phyloP scores from a whole-genome alignment of 2,797 vertebrate species.

The Gymnodraco acuticeps region DNA sequence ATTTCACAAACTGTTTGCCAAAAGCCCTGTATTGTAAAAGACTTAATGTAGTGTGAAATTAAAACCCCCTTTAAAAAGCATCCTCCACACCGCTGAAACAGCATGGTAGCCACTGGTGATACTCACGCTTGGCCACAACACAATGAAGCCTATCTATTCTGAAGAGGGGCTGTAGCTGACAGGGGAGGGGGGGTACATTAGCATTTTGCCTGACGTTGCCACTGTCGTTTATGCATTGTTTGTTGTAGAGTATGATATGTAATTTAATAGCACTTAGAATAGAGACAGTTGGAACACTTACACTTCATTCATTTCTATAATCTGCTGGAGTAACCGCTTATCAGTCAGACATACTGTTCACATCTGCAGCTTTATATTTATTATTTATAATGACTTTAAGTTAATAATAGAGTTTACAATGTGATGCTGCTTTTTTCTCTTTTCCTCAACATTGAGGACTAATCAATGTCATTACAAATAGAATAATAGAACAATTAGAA shows the following conservation, averaged over 20 bases:
- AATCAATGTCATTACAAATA: too few relatives aligned
- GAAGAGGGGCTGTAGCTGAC: conserved; percentile 58
- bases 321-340: too few relatives aligned
- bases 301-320: too few relatives aligned
- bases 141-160: conserved; percentile 73
- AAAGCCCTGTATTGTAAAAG: conserved; percentile 75
- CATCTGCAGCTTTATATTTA: too few relatives aligned
- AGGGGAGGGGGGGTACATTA: conserved; percentile 32
- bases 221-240: conserved; percentile 7
- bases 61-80: conserved; percentile 71
- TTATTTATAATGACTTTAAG: too few relatives aligned
- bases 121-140: conserved; percentile 75
- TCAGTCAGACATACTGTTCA: too few relatives aligned
- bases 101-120: conserved; percentile 70
- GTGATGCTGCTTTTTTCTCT: too few relatives aligned
- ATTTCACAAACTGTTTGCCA: conserved; percentile 73
- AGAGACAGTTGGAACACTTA: too few relatives aligned
- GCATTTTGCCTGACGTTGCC: conserved; percentile 1
- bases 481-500: too few relatives aligned
- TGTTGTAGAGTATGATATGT: not conserved
- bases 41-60: conserved; percentile 84
- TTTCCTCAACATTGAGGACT: too few relatives aligned
- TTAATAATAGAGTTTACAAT: too few relatives aligned
- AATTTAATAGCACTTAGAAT: not conserved
- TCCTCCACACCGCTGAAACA: conserved; percentile 65